Conservation (phyloP, 1,140 invertebrate genomes). For the Tenebrio molitor region DNA sequence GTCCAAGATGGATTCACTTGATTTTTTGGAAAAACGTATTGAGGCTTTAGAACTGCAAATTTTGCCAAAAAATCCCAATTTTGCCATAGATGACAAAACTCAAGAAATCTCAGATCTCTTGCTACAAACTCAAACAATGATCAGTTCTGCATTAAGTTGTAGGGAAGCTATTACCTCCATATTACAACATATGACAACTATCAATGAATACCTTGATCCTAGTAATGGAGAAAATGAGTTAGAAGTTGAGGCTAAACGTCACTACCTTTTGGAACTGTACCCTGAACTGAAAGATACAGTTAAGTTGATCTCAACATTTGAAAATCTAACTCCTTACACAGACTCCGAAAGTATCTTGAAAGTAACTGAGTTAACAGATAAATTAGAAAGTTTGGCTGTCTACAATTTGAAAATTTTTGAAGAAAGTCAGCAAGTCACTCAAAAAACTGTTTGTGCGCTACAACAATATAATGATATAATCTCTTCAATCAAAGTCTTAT, state of each 20-base stretch:
- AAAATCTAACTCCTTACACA: conserved; percentile 54
- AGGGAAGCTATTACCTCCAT: conserved; percentile 62
- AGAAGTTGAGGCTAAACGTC: conserved; percentile 60
- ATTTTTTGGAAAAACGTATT: conserved; percentile 62
- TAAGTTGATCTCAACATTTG: conserved; percentile 58
- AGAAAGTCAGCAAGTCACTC: conserved; percentile 57
- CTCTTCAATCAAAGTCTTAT: conserved; percentile 60
- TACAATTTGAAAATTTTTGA: conserved; percentile 58
- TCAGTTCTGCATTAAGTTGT: conserved; percentile 63
- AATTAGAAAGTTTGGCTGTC: conserved; percentile 58
- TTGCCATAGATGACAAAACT: conserved; percentile 49
- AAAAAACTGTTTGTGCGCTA: conserved; percentile 60
- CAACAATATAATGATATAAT: conserved; percentile 64
- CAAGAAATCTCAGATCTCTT: conserved; percentile 60
- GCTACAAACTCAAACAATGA: conserved; percentile 64
- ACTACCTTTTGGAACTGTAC: conserved; percentile 63
- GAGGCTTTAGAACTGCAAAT: conserved; percentile 61
- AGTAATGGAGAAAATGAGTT: conserved; percentile 58
- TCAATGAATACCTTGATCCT: conserved; percentile 65
- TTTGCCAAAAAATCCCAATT: conserved; percentile 53
- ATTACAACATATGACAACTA: conserved; percentile 57
- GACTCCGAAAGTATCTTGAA: conserved; percentile 60
- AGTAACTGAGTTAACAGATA: conserved; percentile 57
- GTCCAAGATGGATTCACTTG: conserved; percentile 53
- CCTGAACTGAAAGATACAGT: conserved; percentile 61